Evolutionary conservation across 2,888 invertebrate species (phyloP).

Genomic region (Heliothis peltigera): DNA sequence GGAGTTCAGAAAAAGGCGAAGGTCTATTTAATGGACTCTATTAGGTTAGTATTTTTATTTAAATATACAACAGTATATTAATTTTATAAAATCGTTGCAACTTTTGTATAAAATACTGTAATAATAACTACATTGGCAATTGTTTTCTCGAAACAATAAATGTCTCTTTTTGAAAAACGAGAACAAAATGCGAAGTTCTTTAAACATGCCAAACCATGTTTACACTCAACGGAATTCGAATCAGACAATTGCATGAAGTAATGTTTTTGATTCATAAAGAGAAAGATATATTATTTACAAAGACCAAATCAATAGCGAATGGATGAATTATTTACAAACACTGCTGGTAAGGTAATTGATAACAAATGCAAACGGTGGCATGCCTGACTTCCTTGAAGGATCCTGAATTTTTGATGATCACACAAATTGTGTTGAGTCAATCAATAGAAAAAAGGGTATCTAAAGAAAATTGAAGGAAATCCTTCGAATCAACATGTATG

Average conservation of each 20-base stretch:
- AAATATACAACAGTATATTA: too few relatives aligned
- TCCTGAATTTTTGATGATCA: conserved; percentile 48
- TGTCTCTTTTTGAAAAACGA: too few relatives aligned
- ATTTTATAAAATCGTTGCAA: too few relatives aligned
- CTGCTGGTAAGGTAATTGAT: conserved; percentile 13
- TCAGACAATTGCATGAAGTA: conserved; percentile 9
- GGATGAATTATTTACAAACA: conserved; percentile 32
- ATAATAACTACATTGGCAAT: too few relatives aligned
- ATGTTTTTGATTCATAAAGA: conserved; percentile 19
- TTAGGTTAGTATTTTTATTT: too few relatives aligned
- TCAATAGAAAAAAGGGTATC: conserved; percentile 16
- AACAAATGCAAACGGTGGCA: conserved; percentile 11
- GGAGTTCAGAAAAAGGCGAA: too few relatives aligned
- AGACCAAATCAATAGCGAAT: conserved; percentile 11
- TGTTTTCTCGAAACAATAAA: too few relatives aligned
- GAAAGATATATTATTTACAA: conserved; percentile 6
- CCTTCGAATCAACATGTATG: conserved; percentile 21
- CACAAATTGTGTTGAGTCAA: conserved; percentile 51
- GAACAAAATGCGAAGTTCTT: not conserved
- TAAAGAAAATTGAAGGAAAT: conserved; percentile 41
- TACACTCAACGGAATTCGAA: conserved; percentile 10
- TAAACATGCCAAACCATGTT: not conserved
- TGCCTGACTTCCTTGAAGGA: conserved; percentile 34
- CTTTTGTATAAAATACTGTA: too few relatives aligned
- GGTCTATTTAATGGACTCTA: too few relatives aligned